Percentiles rank a stretch among this genome's conserved stretches.
Conservation (phyloP, 64 coral and sea anemone genomes). For the Pachyseris speciosa region DNA sequence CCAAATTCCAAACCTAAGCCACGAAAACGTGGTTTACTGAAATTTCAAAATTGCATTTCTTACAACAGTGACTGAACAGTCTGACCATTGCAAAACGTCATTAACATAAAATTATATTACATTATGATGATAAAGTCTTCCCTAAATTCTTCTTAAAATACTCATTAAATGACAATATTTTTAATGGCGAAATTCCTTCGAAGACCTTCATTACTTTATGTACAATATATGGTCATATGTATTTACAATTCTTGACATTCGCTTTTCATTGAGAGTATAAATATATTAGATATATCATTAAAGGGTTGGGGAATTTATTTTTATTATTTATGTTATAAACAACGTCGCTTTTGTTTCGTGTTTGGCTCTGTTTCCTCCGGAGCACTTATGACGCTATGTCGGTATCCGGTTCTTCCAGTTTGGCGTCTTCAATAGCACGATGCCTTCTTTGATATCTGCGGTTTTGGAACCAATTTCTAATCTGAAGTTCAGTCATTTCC, state of each 20-base stretch:
- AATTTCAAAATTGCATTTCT: too few relatives aligned
- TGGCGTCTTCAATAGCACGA: slow-evolving; percentile 29
- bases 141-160: too few relatives aligned
- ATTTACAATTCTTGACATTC: not conserved
- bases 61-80: too few relatives aligned
- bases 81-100: too few relatives aligned
- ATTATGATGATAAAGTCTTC: too few relatives aligned
- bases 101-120: too few relatives aligned
- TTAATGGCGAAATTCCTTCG: too few relatives aligned
- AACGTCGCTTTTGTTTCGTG: not conserved
- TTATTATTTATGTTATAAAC: not conserved
- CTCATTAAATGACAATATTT: too few relatives aligned
- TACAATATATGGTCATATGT: too few relatives aligned
- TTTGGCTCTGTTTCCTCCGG: not conserved
- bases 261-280: not conserved
- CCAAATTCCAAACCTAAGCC: too few relatives aligned
- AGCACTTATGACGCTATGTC: not conserved
- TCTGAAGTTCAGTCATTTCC: slow-evolving; percentile 97
- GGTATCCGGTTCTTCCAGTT: not conserved
- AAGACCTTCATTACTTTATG: not conserved
- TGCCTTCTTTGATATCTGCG: slow-evolving; percentile 88
- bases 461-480: slow-evolving; percentile 98
- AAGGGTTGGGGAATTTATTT: not conserved
- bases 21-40: too few relatives aligned
- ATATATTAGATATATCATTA: not conserved